phyloP scores from a whole-genome alignment of 2,797 vertebrate genomes.

The Graptemys geographica region DNA sequence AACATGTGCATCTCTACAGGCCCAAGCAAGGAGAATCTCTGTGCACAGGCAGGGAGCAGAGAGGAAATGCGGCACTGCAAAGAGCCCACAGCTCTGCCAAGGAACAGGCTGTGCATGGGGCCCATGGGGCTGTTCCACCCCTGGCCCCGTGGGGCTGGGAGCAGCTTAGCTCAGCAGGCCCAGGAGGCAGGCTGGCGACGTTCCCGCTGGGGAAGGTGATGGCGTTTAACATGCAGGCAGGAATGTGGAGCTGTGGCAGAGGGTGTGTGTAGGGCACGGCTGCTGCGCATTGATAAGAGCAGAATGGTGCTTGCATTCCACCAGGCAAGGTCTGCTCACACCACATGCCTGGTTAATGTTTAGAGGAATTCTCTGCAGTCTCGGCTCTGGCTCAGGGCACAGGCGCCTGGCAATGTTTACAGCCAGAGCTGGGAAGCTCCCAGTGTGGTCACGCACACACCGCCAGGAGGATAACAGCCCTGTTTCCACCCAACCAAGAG shows the following conservation, averaged over 20 bases:
- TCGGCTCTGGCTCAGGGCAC: background rate
- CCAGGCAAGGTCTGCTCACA: background rate
- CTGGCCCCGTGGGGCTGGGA: no score
- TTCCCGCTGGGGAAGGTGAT: no score
- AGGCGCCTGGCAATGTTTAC: background rate
- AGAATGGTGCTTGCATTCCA: fast-evolving
- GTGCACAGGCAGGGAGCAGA: background rate
- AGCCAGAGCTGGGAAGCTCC: fast-evolving
- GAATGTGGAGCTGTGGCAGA: background rate
- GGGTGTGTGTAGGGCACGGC: background rate
- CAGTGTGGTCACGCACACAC: fast-evolving
- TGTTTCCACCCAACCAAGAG: background rate
- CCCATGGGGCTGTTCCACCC: background rate
- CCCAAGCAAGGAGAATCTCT: background rate
- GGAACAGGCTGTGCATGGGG: background rate
- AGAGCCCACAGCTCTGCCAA: background rate
- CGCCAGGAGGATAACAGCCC: background rate
- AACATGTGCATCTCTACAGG: no score
- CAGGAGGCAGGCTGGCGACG: background rate
- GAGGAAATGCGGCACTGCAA: no score
- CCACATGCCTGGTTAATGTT: background rate
- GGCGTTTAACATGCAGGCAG: background rate
- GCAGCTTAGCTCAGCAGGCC: background rate
- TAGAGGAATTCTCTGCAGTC: background rate
- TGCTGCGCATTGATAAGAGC: background rate